phyloP scores from a whole-genome alignment of 2,888 invertebrate species.

The Abrostola triplasia region DNA sequence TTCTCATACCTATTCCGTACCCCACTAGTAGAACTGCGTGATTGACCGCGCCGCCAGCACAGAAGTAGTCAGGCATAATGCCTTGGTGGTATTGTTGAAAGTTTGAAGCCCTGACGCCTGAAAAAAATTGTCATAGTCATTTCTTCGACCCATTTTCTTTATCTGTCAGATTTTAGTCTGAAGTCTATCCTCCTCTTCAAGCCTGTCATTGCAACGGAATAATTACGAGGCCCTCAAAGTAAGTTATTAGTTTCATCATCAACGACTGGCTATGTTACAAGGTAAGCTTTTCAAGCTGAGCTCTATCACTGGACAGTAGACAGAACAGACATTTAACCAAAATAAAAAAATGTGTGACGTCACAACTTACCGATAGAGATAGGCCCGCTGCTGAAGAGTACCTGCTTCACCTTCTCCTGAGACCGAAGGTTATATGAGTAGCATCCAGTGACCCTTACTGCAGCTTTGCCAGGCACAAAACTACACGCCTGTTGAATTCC shows the following conservation, averaged over 20 bases:
- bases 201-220: no score
- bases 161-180: no score
- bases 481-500: conserved; percentile 2
- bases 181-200: no score
- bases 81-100: conserved; percentile 5
- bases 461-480: conserved; percentile 19
- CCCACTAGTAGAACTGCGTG: conserved; percentile 44
- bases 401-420: conserved; percentile 74
- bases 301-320: no score
- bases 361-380: conserved; percentile 30
- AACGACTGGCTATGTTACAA: no score
- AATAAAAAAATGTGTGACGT: no score
- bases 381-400: conserved; percentile 32
- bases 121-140: background rate
- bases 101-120: background rate
- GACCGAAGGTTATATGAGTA: conserved; percentile 49
- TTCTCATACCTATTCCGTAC: conserved; percentile 41
- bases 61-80: background rate
- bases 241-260: no score
- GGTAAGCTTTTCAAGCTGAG: no score
- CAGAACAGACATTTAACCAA: no score
- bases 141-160: background rate
- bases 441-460: conserved; percentile 22
- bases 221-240: no score
- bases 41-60: background rate